Conservation (phyloP, 2,888 invertebrate genomes). For the Rugalucina vietnamica region DNA sequence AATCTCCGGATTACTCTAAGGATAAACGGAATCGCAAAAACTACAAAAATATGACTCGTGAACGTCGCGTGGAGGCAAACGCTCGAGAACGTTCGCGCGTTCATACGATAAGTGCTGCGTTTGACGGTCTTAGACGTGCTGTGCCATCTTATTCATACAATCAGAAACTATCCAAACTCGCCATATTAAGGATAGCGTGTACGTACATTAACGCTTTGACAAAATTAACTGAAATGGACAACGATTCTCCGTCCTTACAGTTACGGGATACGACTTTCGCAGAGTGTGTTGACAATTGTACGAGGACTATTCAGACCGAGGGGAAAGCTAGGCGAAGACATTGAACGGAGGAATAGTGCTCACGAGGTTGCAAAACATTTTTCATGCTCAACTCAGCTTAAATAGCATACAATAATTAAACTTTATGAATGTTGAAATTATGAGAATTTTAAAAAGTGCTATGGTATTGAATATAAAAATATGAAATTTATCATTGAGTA, state of each 20-base stretch:
- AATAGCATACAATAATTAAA: no score
- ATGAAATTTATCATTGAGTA: no score
- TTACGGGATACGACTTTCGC: constrained; percentile 87
- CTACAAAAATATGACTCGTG: constrained; percentile 97
- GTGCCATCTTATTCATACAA: constrained; percentile 96
- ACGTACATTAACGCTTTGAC: constrained; percentile 96
- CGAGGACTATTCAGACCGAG: constrained; percentile 96
- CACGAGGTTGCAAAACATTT: no score
- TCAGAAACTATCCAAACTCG: constrained; percentile 96
- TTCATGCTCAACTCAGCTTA: no score
- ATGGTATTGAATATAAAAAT: no score
- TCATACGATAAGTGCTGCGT: constrained; percentile 97
- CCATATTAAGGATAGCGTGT: constrained; percentile 96
- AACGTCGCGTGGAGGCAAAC: constrained; percentile 96
- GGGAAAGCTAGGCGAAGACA: constrained; percentile 91
- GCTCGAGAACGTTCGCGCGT: constrained; percentile 96
- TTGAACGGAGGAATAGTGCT: no score
- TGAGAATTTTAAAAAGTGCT: no score
- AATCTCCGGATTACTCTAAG: constrained; percentile 47
- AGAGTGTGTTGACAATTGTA: constrained; percentile 93
- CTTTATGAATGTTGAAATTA: no score
- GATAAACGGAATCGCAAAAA: constrained; percentile 85
- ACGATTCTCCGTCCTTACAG: constrained; percentile 87
- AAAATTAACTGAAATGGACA: constrained; percentile 89
- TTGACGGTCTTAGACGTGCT: constrained; percentile 92